Base-by-base conservation (phyloP, 2,797 vertebrate species). In the Kryptolebias ocellatus region DNA sequence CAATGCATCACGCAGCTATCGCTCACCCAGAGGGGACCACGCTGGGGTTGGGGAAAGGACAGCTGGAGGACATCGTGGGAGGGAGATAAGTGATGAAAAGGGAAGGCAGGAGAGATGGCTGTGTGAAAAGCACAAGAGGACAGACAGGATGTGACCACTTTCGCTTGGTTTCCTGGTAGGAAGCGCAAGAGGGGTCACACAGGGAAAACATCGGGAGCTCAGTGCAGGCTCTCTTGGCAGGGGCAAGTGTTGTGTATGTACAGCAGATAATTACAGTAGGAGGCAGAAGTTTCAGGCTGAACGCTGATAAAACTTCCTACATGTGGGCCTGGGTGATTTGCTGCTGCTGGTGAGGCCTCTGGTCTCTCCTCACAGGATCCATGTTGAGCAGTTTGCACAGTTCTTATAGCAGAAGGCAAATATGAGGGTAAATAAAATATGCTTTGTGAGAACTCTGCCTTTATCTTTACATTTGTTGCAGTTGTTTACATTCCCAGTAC, bases 151-250 rank as follows among this genome's bases (percentile, higher is more conserved):
- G 79, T 67, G 76, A 49, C 67, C 76, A 70, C 75, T 82, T 74
- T 78, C 31, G 14, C 83, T 83, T 34, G 2, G 69, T 80, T 89
- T 90, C 87, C 88, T 84, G 84, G 74, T 46, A 72, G 83, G 78
- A 90, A 78, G 72, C 70, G 42, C 61, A 37, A 42, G 56, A 70
- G 60, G 69, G 76, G 81, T 86, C 64, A 62, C 64, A 60, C 31
- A 1, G 51, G 17, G 64, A 74, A 65, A 76, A 72, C 79, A 66
- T 71, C 64, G 78, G 54, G 80, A 79, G 52, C 45, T 68, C 53
- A n/a, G 47, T 14, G 28, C 55, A 14, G 15, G 37, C n/a, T 61
- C 76, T 78, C 9, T 70, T 77, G 44, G 45, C 69, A 34, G 55
- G 42, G 54, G 50, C 45, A 42, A 52, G 62, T 60, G 39, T 18